A percentile compares a stretch with the other conserved stretches of the same genome.
Conservation (phyloP, 2,113 vertebrate species). For the Montifringilla adamsi region DNA sequence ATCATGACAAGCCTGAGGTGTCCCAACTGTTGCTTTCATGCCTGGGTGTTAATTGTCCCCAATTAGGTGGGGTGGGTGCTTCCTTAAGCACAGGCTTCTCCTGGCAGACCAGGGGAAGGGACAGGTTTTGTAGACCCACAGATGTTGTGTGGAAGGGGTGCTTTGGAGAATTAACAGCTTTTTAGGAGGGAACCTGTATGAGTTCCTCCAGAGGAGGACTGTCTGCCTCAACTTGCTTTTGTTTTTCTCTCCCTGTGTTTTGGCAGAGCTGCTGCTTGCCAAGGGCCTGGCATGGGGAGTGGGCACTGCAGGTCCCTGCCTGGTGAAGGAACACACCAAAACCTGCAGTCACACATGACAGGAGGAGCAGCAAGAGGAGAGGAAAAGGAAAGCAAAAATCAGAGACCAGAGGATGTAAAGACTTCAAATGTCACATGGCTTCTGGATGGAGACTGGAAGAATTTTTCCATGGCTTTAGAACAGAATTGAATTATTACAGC, state of each 20-base stretch:
- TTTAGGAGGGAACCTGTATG: neutral
- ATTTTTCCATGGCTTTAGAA: neutral
- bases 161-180: neutral
- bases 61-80: neutral
- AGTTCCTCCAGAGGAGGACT: neutral
- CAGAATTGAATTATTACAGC: neutral
- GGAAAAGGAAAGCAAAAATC: neutral
- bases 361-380: neutral
- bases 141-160: neutral
- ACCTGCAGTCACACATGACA: neutral
- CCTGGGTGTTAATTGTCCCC: neutral
- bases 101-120: neutral
- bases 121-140: neutral
- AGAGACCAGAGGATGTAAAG: neutral
- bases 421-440: neutral
- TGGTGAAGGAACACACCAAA: neutral
- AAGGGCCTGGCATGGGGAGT: fast-evolving
- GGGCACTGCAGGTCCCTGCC: fast-evolving
- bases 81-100: neutral
- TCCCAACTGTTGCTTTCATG: neutral
- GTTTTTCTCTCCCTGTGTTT: neutral
- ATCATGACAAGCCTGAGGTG: neutral
- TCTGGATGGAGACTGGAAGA: neutral
- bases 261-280: neutral
- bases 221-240: neutral